A percentile compares a stretch with the other conserved stretches of the same genome.
Conservation (phyloP, 1,140 invertebrate genomes). For the Euwallacea similis region DNA sequence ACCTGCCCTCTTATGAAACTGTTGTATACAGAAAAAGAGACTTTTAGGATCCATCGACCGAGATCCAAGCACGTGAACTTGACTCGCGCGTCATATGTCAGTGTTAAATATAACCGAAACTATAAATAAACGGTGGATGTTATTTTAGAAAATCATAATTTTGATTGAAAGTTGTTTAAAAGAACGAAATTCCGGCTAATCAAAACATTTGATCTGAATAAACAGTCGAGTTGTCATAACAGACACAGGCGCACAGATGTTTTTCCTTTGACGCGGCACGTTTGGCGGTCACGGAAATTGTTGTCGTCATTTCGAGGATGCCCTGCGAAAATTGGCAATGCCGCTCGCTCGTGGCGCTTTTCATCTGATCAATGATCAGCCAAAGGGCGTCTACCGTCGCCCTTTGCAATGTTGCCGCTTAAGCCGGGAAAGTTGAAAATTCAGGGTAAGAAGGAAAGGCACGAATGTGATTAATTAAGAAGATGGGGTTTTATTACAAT, state of each 20-base stretch:
- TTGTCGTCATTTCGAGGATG: too few species aligned
- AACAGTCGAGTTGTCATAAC: constrained; percentile 13
- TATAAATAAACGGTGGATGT: neutral
- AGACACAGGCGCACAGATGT: neutral
- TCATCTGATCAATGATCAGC: constrained; percentile 36
- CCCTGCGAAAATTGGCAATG: constrained; percentile 7
- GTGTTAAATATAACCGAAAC: constrained; percentile 1
- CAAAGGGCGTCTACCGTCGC: constrained; percentile 30
- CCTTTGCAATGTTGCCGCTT: constrained; percentile 24
- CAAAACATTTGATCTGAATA: constrained; percentile 19
- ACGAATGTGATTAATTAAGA: too few species aligned
- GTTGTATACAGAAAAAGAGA: too few species aligned
- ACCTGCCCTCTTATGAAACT: too few species aligned
- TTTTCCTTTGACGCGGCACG: neutral
- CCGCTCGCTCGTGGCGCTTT: constrained; percentile 5
- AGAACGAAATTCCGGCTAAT: constrained; percentile 13
- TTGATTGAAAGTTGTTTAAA: constrained; percentile 20
- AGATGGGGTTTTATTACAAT: too few species aligned
- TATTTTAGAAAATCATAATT: constrained; percentile 16
- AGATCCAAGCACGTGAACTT: too few species aligned
- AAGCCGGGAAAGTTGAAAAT: too few species aligned
- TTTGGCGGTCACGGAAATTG: constrained; percentile 5
- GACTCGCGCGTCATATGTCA: neutral
- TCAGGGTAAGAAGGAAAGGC: too few species aligned
- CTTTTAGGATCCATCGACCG: neutral